Conservation (phyloP, 2,888 invertebrate genomes). For the Sinopyrophorus schimmeli region DNA sequence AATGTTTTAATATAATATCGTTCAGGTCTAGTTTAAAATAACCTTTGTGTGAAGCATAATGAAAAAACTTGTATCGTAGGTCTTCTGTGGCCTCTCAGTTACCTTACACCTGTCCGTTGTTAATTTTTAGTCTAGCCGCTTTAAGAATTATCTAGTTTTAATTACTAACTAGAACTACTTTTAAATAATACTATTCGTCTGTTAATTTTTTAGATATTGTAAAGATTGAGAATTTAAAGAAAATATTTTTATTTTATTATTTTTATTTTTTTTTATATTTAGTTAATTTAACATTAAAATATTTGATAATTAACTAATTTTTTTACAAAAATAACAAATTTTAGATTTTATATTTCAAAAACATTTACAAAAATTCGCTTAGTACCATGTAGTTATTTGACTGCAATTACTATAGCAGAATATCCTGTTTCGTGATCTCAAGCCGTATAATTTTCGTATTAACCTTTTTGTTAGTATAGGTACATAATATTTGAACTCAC, state of each 20-base stretch:
- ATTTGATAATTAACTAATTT: no score
- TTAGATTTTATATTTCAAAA: no score
- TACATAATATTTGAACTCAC: background rate
- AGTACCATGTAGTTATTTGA: no score
- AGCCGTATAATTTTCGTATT: conserved; percentile 3
- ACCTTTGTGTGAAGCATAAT: conserved; percentile 10
- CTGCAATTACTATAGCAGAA: no score
- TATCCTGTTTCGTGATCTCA: conserved; percentile 5
- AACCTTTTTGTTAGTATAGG: conserved; percentile 1
- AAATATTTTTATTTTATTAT: background rate
- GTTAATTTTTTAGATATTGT: no score
- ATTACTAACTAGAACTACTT: no score
- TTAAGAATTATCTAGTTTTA: no score
- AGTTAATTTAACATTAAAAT: no score
- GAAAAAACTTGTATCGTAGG: background rate
- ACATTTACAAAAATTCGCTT: no score
- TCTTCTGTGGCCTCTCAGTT: background rate
- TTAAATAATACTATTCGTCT: no score
- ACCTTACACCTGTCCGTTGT: background rate
- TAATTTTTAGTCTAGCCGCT: background rate
- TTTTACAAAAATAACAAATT: no score
- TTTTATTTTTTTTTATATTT: background rate
- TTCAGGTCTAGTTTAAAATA: conserved; percentile 6
- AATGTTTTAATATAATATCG: conserved; percentile 17
- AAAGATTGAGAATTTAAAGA: conserved; percentile 1